phyloP scores from a whole-genome alignment of 2,888 invertebrate species.

The Schizotus pectinicornis region DNA sequence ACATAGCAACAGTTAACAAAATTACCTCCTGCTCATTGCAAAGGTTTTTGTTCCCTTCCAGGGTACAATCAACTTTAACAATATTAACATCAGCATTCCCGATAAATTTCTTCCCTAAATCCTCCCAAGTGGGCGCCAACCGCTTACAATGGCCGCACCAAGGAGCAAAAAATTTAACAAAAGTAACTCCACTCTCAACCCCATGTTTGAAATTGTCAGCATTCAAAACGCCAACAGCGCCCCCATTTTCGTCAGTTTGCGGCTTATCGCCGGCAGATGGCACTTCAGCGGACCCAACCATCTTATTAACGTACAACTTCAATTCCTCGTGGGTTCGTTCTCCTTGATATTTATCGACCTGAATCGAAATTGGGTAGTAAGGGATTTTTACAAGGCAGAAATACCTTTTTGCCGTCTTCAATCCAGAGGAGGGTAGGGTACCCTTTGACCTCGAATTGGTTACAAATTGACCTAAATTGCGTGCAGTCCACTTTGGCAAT shows the following conservation, averaged over 20 bases:
- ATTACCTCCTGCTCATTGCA: constrained; percentile 78
- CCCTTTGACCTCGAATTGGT: constrained; percentile 81
- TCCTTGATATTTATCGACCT: constrained; percentile 80
- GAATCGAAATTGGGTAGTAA: constrained; percentile 15
- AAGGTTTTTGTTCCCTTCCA: constrained; percentile 71
- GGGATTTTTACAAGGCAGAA: constrained; percentile 31
- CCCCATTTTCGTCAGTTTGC: constrained; percentile 45
- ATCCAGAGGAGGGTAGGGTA: constrained; percentile 91
- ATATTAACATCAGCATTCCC: constrained; percentile 70
- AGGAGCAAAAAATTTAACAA: constrained; percentile 88
- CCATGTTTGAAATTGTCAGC: constrained; percentile 76
- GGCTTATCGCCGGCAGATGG: constrained; percentile 42
- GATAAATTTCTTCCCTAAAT: constrained; percentile 75
- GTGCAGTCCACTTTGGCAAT: constrained; percentile 89
- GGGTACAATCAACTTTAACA: constrained; percentile 84
- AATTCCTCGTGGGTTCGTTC: constrained; percentile 72
- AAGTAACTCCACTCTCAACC: constrained; percentile 74
- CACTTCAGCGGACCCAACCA: constrained; percentile 64
- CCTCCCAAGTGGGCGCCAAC: constrained; percentile 82
- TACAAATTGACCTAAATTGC: constrained; percentile 74
- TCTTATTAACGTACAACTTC: constrained; percentile 73
- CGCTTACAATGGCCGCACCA: constrained; percentile 93
- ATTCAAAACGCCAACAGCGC: constrained; percentile 59
- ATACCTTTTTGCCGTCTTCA: constrained; percentile 82
- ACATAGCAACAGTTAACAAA: constrained; percentile 10